Percentiles rank a stretch among this genome's conserved stretches.
phyloP scores from a whole-genome alignment of 2,113 vertebrate genomes.

The Thalassarche chlororhynchos region DNA sequence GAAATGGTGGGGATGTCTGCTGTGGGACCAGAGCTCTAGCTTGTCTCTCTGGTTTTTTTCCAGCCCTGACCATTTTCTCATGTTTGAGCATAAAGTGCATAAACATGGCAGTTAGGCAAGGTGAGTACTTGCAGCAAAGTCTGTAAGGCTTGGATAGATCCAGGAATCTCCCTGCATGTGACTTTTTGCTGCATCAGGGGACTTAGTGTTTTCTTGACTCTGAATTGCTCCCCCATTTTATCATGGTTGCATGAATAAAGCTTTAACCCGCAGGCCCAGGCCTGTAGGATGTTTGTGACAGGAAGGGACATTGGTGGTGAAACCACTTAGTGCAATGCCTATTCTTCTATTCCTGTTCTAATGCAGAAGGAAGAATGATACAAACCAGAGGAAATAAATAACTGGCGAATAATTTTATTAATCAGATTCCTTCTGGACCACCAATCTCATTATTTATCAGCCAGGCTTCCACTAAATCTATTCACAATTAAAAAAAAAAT shows the following conservation, averaged over 20 bases:
- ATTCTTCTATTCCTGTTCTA: not conserved
- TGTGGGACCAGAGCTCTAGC: not conserved
- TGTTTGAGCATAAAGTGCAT: not conserved
- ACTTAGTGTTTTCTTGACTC: not conserved
- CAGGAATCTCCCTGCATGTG: not conserved
- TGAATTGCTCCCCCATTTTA: not conserved
- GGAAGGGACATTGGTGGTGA: not conserved
- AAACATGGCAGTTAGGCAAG: not conserved
- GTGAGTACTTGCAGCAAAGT: not conserved
- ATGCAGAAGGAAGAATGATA: constrained; percentile 34
- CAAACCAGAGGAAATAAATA: constrained; percentile 76
- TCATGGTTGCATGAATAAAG: not conserved
- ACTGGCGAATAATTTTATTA: constrained; percentile 79
- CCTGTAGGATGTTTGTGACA: not conserved
- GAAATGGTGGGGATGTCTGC: not conserved
- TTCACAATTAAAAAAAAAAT: constrained; percentile 68
- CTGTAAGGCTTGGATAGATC: not conserved
- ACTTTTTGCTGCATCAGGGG: not conserved
- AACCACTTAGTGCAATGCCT: not conserved
- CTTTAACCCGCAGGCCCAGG: not conserved
- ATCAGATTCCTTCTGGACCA: constrained; percentile 78
- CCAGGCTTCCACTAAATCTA: constrained; percentile 71
- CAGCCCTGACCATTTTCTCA: not conserved
- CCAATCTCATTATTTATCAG: constrained; percentile 77
- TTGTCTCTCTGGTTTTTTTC: not conserved